Evolutionary conservation across 2,113 vertebrate species (phyloP), one percentile per base, ranked within the genome.

Genomic region (Notarius quadriscutis): DNA sequence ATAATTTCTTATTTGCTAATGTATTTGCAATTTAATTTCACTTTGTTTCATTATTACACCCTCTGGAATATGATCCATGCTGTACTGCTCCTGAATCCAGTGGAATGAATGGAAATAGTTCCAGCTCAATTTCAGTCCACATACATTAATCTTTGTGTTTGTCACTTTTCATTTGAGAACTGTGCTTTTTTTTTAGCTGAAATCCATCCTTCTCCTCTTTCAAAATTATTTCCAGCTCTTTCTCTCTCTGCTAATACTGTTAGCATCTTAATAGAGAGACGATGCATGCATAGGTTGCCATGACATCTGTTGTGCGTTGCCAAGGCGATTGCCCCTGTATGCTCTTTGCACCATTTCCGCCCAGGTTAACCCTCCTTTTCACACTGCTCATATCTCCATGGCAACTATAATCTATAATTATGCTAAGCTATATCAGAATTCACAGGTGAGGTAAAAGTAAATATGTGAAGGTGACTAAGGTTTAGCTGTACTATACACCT

Each of bases 261-360:
- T 67, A 75, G 83, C 60, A 83, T 74, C 18, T 67, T 85, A 79
- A 87, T 50, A 84, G 34, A 81, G 71, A 71, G 55, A 84, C 0
- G 25, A 67, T 55, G 72, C 62, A 55, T 67, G 82, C 41, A 57
- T 77, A 84, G 55, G 89, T 90, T 88, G 89, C 84, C 84, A 88
- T 90, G 81, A 84, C 50, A 90, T 88, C 89, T 88, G 87, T 86
- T 86, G 87, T 86, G 86, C 15, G 86, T 88, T 88, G 77, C 87
- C 81, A 90, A 80, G 81, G 87, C 71, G 27, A 86, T 88, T 88
- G 81, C 78, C 83, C 86, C 60, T 14, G 25, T 84, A 50, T 50
- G 80, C 84, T 86, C 84, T 83, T 89, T 89, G 80, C 88, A 84
- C 84, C 20, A 25, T 65, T 9, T 63, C 74, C 48, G 51, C 63